phyloP scores from a whole-genome alignment of 2,113 vertebrate species.

The Porphyrio hochstetteri region DNA sequence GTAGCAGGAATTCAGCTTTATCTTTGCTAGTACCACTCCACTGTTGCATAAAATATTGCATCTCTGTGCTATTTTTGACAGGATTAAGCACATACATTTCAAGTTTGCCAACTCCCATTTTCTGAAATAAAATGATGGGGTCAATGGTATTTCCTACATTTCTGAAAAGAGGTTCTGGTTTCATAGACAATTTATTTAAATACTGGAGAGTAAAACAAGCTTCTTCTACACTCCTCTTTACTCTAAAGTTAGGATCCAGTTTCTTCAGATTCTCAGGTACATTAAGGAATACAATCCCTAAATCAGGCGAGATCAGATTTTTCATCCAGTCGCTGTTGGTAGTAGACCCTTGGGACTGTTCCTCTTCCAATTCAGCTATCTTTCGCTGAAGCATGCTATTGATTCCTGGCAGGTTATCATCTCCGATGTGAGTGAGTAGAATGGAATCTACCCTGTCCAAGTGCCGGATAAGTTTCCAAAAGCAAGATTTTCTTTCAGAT shows the following conservation, averaged over 20 bases:
- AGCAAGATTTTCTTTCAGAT: conserved; percentile 92
- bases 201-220: conserved; percentile 87
- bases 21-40: conserved; percentile 91
- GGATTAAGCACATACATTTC: conserved; percentile 95
- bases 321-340: conserved; percentile 94
- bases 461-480: conserved; percentile 95
- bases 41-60: conserved; percentile 92
- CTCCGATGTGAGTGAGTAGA: conserved; percentile 90
- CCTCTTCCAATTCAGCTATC: conserved; percentile 89
- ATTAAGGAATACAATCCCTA: conserved; percentile 92
- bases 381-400: conserved; percentile 94
- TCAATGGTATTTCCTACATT: conserved; percentile 84
- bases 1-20: conserved; percentile 83
- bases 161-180: conserved; percentile 86
- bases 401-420: conserved; percentile 92
- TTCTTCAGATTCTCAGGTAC: conserved; percentile 87
- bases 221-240: conserved; percentile 87
- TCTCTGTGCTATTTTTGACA: conserved; percentile 89
- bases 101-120: conserved; percentile 93
- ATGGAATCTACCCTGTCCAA: conserved; percentile 93
- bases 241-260: conserved; percentile 82
- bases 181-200: conserved; percentile 88
- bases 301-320: conserved; percentile 94
- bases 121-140: conserved; percentile 91
- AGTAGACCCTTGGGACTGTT: conserved; percentile 91